phyloP scores from a whole-genome alignment of 1,140 invertebrate species.

The Samia ricini region DNA sequence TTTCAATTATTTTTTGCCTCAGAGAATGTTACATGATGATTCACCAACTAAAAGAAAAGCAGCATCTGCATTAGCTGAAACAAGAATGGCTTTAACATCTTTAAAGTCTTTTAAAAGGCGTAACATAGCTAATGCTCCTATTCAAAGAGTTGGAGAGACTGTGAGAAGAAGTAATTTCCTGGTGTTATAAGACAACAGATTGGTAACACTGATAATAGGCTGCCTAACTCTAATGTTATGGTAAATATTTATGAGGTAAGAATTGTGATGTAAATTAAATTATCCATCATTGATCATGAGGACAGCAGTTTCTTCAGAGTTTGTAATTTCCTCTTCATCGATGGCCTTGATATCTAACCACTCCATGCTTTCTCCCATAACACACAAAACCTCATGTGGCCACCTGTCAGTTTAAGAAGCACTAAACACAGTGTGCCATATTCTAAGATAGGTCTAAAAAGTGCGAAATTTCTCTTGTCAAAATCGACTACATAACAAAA shows the following conservation, averaged over 20 bases:
- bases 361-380: too few species aligned
- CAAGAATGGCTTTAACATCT: slow-evolving; percentile 85
- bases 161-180: slow-evolving; percentile 50
- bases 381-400: too few species aligned
- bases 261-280: background rate
- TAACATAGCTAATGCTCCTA: slow-evolving; percentile 69
- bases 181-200: slow-evolving; percentile 62
- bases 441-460: too few species aligned
- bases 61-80: slow-evolving; percentile 79
- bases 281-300: background rate
- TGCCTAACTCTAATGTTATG: slow-evolving; percentile 64
- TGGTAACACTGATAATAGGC: slow-evolving; percentile 37
- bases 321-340: too few species aligned
- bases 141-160: slow-evolving; percentile 69
- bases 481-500: too few species aligned
- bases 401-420: too few species aligned
- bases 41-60: slow-evolving; percentile 77
- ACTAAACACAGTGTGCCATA: too few species aligned
- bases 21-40: slow-evolving; percentile 79
- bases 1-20: slow-evolving; percentile 81
- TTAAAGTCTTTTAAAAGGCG: slow-evolving; percentile 80
- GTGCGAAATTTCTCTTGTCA: too few species aligned
- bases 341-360: too few species aligned
- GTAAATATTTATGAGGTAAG: slow-evolving; percentile 73
- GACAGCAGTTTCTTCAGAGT: too few species aligned